Conservation (phyloP, 1,140 invertebrate genomes). For the Drosophila funebris region DNA sequence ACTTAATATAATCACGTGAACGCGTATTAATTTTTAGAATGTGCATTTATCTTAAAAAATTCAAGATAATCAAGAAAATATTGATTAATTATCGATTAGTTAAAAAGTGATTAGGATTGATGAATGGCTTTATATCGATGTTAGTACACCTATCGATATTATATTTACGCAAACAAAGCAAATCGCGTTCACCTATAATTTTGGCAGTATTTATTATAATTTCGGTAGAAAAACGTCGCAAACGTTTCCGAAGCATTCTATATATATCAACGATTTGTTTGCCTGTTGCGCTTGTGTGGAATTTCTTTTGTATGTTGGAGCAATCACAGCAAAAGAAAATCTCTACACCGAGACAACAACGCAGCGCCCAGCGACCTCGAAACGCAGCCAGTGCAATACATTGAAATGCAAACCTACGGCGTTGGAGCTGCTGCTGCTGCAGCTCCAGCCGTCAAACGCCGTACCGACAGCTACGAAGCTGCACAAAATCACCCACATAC, state of each 20-base stretch:
- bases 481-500: conserved; percentile 64
- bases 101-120: no score
- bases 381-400: conserved; percentile 67
- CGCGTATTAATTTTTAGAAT: no score
- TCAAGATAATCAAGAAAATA: no score
- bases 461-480: conserved; percentile 72
- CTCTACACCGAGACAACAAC: conserved; percentile 63
- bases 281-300: conserved; percentile 65
- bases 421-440: conserved; percentile 52
- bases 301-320: conserved; percentile 71
- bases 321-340: conserved; percentile 60
- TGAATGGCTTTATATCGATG: no score
- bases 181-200: conserved; percentile 28
- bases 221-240: conserved; percentile 48
- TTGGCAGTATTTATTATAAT: conserved; percentile 62
- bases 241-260: conserved; percentile 14
- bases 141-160: conserved; percentile 6
- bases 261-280: conserved; percentile 39
- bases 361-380: conserved; percentile 64
- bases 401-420: conserved; percentile 74
- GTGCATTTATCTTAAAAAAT: no score
- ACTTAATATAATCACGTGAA: no score
- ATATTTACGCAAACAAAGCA: conserved; percentile 35
- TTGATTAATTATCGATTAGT: no score
- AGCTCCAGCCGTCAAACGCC: conserved; percentile 71